Evolutionary conservation across 2,113 vertebrate species (phyloP), one percentile per base, ranked within the genome.

Genomic region (Daubentonia madagascariensis): DNA sequence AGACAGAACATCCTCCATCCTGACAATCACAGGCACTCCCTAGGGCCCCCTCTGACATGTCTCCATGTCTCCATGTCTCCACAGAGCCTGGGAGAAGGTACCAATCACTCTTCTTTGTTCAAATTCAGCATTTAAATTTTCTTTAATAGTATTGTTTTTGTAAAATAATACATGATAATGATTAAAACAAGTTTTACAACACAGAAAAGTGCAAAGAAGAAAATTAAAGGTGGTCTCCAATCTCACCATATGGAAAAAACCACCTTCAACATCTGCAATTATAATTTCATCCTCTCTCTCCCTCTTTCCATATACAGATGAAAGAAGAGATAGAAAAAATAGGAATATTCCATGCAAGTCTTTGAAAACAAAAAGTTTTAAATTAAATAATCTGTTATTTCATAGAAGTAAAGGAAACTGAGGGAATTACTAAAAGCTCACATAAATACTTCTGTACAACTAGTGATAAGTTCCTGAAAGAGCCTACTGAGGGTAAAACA

Each of bases 21-120:
- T 18, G 61, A n/a, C 37, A 76, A 5, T 10, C 43, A 0, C 0
- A 0, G 17, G 43, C 28, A 17, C 59, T 68, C 48, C 70, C 22
- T 1, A 13, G 52, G 17, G 37, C 18, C 35, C 45, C 37, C 23
- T 85, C n/a, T n/a, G n/a, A n/a, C n/a, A n/a, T n/a, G n/a, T n/a
- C n/a, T n/a, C n/a, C n/a, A n/a, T n/a, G n/a, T n/a, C n/a, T n/a
- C n/a, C n/a, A n/a, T n/a, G n/a, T n/a, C n/a, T n/a, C 54, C 45
- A 52, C 6, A 25, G 52, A 86, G 35, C 23, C 1, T 30, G 25
- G 50, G 13, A 72, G 43, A 70, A 87, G 52, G 45, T 13, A 67
- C n/a, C 18, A 6, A 10, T 43, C 4, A 54, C 13, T 88, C 72
- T 48, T 61, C 37, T 75, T 79, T 57, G 25, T 63, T 72, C 90